A percentile compares a stretch with the other conserved stretches of the same genome.
Evolutionary conservation across 2,797 vertebrate genomes (phyloP).

Genomic region (Amphiprion clarkii): DNA sequence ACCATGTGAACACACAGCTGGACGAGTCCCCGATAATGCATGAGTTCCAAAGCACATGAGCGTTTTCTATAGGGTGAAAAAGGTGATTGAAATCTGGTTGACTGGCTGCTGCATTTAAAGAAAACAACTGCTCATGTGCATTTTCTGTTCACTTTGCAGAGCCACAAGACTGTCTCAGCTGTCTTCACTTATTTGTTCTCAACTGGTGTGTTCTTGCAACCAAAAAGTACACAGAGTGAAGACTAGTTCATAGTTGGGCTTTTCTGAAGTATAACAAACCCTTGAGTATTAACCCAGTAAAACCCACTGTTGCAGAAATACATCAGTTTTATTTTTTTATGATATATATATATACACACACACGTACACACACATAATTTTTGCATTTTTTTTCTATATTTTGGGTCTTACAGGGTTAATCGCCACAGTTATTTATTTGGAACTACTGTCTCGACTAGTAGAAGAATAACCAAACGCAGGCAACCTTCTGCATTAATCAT

Average conservation of each 20-base stretch:
- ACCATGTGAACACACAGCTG: not conserved
- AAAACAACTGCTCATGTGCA: not conserved
- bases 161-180: not conserved
- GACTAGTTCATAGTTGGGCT: no score
- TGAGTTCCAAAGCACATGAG: not conserved
- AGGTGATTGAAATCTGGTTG: no score
- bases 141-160: not conserved
- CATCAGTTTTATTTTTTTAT: no score
- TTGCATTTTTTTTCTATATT: no score
- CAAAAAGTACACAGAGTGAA: not conserved
- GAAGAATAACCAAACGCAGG: slow-evolving; percentile 68
- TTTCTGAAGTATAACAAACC: no score
- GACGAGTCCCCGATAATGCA: not conserved
- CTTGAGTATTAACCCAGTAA: no score
- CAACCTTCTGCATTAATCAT: not conserved
- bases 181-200: not conserved
- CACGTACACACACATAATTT: no score
- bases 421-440: no score
- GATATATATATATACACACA: no score
- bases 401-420: no score
- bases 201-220: not conserved
- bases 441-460: slow-evolving; percentile 24
- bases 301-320: no score
- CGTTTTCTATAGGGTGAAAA: not conserved
- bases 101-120: not conserved